A percentile compares a stretch with the other conserved stretches of the same genome.
phyloP scores from a whole-genome alignment of 2,888 invertebrate species.

The Bembecia ichneumoniformis region DNA sequence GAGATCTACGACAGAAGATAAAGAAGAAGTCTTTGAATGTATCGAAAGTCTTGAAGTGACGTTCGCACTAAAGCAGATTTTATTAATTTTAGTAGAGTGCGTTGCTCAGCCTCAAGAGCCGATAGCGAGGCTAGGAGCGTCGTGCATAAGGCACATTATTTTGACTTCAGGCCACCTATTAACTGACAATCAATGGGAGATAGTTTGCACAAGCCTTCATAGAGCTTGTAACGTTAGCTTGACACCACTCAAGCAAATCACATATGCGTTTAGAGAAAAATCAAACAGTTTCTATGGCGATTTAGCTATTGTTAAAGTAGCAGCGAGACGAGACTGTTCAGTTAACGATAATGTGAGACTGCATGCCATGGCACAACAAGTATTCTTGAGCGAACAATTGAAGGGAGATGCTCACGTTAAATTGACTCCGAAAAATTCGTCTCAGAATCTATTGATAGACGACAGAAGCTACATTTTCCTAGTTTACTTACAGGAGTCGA shows the following conservation, averaged over 20 bases:
- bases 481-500: slow-evolving; percentile 83
- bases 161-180: slow-evolving; percentile 87
- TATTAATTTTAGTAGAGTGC: slow-evolving; percentile 91
- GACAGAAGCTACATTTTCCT: slow-evolving; percentile 92
- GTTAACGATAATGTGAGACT: slow-evolving; percentile 87
- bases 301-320: slow-evolving; percentile 92
- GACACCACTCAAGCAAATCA: slow-evolving; percentile 88
- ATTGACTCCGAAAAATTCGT: slow-evolving; percentile 43
- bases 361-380: slow-evolving; percentile 92
- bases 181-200: slow-evolving; percentile 88
- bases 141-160: slow-evolving; percentile 89
- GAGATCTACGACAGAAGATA: slow-evolving; percentile 45
- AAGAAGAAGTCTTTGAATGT: slow-evolving; percentile 59
- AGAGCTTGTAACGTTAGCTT: slow-evolving; percentile 89
- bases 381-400: slow-evolving; percentile 75
- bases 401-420: slow-evolving; percentile 48
- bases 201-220: slow-evolving; percentile 85
- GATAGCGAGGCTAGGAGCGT: slow-evolving; percentile 91
- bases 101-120: slow-evolving; percentile 91
- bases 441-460: slow-evolving; percentile 74
- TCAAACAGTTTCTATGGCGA: slow-evolving; percentile 97
- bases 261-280: slow-evolving; percentile 90
- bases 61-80: slow-evolving; percentile 87
- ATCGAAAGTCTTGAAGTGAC: slow-evolving; percentile 74
- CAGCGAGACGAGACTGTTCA: slow-evolving; percentile 89